These are phyloP conservation scores for Maniola jurtina DNA, from an alignment of 1,140 invertebrate genomes.

Conservation along the genomic window DNA sequence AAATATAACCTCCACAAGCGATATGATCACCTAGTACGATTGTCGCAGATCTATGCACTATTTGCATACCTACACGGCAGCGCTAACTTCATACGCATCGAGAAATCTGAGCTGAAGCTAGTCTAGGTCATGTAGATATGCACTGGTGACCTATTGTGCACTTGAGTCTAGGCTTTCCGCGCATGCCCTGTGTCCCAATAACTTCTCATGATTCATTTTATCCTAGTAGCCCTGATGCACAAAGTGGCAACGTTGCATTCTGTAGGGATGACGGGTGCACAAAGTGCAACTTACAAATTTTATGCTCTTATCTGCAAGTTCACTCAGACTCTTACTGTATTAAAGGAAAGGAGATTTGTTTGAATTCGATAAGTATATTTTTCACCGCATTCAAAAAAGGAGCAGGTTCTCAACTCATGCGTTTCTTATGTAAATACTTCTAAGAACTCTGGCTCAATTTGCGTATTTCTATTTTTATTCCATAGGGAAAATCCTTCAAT, in stretches of 20 bases:
- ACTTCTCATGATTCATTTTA: conserved; percentile 18
- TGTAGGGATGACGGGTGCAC: background rate
- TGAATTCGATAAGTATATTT: no score
- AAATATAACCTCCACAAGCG: conserved; percentile 21
- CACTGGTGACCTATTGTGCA: conserved; percentile 19
- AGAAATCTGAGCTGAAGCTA: conserved; percentile 28
- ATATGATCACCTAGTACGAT: conserved; percentile 40
- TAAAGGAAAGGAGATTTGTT: background rate
- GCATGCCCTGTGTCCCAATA: conserved; percentile 35
- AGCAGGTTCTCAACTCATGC: no score
- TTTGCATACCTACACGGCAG: conserved; percentile 12
- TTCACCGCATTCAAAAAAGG: no score
- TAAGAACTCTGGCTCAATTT: no score
- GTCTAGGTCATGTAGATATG: conserved; percentile 11
- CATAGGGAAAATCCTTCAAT: no score
- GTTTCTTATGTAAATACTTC: no score
- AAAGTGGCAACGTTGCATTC: conserved; percentile 17
- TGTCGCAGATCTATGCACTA: conserved; percentile 38
- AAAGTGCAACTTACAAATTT: conserved; percentile 12
- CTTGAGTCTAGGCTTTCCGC: conserved; percentile 26
- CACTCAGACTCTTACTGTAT: no score
- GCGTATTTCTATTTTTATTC: no score
- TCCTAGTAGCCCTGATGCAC: conserved; percentile 31
- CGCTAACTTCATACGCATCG: conserved; percentile 25
- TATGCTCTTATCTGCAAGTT: no score